Base-by-base conservation (phyloP, 2,797 vertebrate genomes). In the Micropoecilia bifurca region DNA sequence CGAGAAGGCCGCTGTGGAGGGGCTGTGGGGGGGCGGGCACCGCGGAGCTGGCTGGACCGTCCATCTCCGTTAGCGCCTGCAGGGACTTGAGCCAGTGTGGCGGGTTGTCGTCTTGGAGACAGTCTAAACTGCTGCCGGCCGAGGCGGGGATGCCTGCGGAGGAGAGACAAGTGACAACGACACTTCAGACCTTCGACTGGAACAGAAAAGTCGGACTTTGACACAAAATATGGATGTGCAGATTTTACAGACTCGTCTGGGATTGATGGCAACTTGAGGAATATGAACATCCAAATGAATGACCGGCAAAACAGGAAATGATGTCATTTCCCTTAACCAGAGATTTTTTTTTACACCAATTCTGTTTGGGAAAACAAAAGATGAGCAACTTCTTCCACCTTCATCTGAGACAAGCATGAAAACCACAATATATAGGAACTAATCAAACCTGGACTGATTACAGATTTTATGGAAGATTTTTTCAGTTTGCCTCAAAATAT, bases 61-160 rank as follows among this genome's bases (percentile, higher is more conserved):
- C 99, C 97, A 99, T 96, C 94, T 99, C 99, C 96, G 99, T 99
- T 92, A 99, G 98, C 46, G 98, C 95, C 95, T 99, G 99, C 88
- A 99, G 96, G 90, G 99, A 99, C 93, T 99, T 99, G 92, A 99
- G 97, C 99, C 98, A 99, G 94, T 99, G 99, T 87, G 99, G 99
- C 73, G 98, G 99, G 97, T 98, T 99, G 96, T 99, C 99, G 59
- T 99, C 99, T 95, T 98, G 98, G 95, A 99, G 97, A 96, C 97
- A 96, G 96, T 99, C 98, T 97, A 99, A 97, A 97, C 96, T 98
- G 96, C 95, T 98, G 91, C 97, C 97, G 89, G 97, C 95, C 63
- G 98, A 95, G 78, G 98, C 96, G 55, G 99, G 98, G 94, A 99
- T 97, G 94, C 99, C 98, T 98, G 90, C 6, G 80, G 81, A 84